Base-by-base conservation (phyloP, 2,797 vertebrate genomes). In the Aldrovandia affinis region DNA sequence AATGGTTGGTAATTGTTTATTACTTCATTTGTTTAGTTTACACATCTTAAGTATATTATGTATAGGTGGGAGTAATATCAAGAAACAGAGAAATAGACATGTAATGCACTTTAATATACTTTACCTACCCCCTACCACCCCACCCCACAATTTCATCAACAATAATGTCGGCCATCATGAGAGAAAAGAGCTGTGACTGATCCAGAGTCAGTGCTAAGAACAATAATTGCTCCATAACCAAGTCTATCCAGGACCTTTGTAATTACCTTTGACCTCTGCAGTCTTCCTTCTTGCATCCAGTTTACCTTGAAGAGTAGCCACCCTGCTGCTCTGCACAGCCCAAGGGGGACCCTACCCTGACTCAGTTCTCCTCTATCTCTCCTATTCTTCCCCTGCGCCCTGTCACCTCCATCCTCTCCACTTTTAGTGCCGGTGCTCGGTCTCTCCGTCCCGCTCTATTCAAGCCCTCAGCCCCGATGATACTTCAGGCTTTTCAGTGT, bases 191-290 rank as follows among this genome's bases (percentile, higher is more conserved):
- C 47, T 50, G 12, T n/a, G n/a, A n/a, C n/a, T n/a, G 12, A 52
- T 52, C 50, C 50, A 4, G 12, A 4, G 50, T 52, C 55, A 57
- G 55, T 57, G 18, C 12, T 57, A 2, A 57, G 10, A 14, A 15
- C 61, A 65, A 6, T 7, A 63, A 8, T 25, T 15, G 7, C 50
- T 22, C 22, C 28, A 36, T 36, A 70, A 70, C 4, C 8, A 25
- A 75, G 39, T 75, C 70, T 75, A 42, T 39, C 1, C 6, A 25
- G 18, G 9, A 44, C 70, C 0, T 75, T 42, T 44, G 22, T 25
- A 75, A 10, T 75, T 75, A 75, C 57, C 28, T 65, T 78, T 78
- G 28, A 83, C 28, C 83, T 63, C 55, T 78, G 10, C 57, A 15
- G 25, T 59, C 36, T 30, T 36, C 54, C 42, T 36, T 55, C 61